Evolutionary conservation across 2,113 vertebrate genomes (phyloP), one percentile per base, ranked within the genome.

Genomic region (Setophaga coronata): DNA sequence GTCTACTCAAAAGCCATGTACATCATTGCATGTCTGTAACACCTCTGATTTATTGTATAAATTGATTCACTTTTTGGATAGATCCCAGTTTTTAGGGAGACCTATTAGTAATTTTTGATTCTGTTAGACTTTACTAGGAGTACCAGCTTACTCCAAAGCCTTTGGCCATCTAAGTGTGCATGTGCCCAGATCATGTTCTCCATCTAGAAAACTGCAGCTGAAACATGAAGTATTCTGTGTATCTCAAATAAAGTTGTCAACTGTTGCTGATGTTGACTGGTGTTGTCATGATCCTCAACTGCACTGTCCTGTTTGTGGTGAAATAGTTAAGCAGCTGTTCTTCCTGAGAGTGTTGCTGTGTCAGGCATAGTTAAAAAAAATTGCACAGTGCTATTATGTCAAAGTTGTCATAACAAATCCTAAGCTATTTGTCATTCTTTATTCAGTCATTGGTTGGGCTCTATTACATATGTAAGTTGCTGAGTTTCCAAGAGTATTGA

Each of bases 321-420:
- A 85, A 89, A 73, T 19, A 82, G 58, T 69, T 93, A 88, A 93
- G 62, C 29, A 78, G 34, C 33, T 61, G 18, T 81, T 91, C 47
- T 69, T 94, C 42, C 23, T 51, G 29, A 57, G 45, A 69, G 26
- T 43, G 42, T 66, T 94, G 50, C 70, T 87, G 43, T 0, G 0
- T 95, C 45, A 57, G 45, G 33, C 50, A 40, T 14, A 73, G 34
- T 94, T 91, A 43, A 77, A 92, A 89, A 89, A 73, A 82, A 66
- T 25, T 65, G 42, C 51, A 34, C 18, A 58, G 84, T 62, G 24
- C 60, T 93, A 42, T 93, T 86, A 93, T 66, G 71, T 94, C 74
- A 92, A 77, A 91, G 85, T 78, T 96, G 90, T 80, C 87, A 62
- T 92, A 94, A 93, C 70, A 93, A 88, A 90, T 86, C 56, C 54